Conservation (phyloP, 2,888 invertebrate species). For the Ptycholaimellus sp. region DNA sequence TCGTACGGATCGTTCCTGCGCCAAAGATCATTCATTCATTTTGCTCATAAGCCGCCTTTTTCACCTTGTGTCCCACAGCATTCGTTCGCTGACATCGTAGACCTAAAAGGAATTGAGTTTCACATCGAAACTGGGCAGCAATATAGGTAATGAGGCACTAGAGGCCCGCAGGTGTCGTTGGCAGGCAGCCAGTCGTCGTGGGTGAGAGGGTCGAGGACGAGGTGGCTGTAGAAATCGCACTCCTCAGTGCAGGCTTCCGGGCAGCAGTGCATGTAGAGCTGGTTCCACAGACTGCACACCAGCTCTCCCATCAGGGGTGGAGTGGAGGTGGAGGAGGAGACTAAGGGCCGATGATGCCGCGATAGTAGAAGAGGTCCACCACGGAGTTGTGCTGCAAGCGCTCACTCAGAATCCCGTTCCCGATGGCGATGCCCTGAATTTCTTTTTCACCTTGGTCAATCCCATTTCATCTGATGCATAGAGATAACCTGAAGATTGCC, state of each 20-base stretch:
- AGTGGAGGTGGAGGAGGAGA: no score
- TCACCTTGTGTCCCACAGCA: no score
- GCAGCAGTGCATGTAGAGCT: background rate
- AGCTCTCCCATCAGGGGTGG: no score
- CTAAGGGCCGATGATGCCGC: conserved; percentile 13
- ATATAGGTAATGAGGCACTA: no score
- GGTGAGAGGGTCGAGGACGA: no score
- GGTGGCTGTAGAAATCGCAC: background rate
- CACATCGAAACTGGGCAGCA: no score
- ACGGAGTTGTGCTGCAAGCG: conserved; percentile 13
- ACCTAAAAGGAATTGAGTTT: no score
- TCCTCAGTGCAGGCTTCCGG: background rate
- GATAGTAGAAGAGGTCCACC: conserved; percentile 10
- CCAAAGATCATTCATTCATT: background rate
- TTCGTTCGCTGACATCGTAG: no score
- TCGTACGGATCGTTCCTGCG: conserved; percentile 3
- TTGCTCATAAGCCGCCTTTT: background rate
- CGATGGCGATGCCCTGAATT: conserved; percentile 16
- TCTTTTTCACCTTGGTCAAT: background rate
- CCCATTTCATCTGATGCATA: conserved; percentile 17
- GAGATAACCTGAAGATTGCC: conserved; percentile 24
- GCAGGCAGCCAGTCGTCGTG: no score
- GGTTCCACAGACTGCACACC: background rate
- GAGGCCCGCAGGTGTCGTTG: no score
- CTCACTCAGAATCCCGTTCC: conserved; percentile 18